Percentiles rank a stretch among this genome's conserved stretches.
Conservation (phyloP, 2,797 vertebrate genomes). For the Siniperca scherzeri region DNA sequence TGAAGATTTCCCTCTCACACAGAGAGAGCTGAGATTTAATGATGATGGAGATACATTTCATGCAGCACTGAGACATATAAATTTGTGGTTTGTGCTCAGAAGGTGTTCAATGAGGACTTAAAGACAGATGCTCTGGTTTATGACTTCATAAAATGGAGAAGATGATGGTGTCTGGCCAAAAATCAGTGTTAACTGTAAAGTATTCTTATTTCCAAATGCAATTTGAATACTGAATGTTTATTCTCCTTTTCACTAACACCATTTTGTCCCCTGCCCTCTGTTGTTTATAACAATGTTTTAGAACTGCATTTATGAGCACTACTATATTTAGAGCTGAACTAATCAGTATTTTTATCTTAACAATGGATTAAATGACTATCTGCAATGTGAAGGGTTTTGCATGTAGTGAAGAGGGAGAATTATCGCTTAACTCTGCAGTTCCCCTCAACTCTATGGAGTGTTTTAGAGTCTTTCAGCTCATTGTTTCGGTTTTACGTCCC, state of each 20-base stretch:
- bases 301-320: not conserved
- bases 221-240: not conserved
- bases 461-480: not conserved
- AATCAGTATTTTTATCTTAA: not conserved
- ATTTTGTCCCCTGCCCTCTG: no score
- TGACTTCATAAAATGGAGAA: slow-evolving; percentile 13
- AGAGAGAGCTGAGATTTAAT: slow-evolving; percentile 36
- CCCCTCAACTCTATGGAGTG: no score
- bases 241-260: not conserved
- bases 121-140: slow-evolving; percentile 29
- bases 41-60: slow-evolving; percentile 34
- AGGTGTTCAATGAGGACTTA: slow-evolving; percentile 12
- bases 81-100: slow-evolving; percentile 15
- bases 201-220: not conserved
- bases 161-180: not conserved
- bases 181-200: not conserved
- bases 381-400: not conserved
- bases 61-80: slow-evolving; percentile 28
- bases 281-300: not conserved
- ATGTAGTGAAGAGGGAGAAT: not conserved
- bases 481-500: not conserved
- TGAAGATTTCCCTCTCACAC: slow-evolving; percentile 3
- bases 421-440: not conserved
- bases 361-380: not conserved
- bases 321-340: not conserved